Conservation (phyloP, 2,113 vertebrate species). For the Malaclemys terrapin region DNA sequence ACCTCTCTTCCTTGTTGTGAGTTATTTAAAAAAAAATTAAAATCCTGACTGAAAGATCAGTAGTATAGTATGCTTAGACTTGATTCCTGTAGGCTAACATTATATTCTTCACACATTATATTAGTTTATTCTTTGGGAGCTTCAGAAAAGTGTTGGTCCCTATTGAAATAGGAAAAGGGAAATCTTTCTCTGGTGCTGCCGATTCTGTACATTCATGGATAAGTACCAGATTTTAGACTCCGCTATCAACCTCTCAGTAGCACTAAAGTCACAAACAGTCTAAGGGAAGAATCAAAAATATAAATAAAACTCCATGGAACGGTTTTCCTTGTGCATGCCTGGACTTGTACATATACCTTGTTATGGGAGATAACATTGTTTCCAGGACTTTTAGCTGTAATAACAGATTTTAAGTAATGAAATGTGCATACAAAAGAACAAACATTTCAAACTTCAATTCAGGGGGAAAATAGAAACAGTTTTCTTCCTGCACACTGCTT, state of each 20-base stretch:
- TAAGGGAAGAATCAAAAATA: background rate
- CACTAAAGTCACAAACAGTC: background rate
- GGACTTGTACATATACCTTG: background rate
- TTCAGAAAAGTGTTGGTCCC: background rate
- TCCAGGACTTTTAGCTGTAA: slow-evolving; percentile 7
- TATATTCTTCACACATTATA: background rate
- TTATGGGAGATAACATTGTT: background rate
- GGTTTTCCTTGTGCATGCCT: background rate
- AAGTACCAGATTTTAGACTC: background rate
- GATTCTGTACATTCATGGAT: background rate
- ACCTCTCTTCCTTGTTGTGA: background rate
- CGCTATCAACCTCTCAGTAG: background rate
- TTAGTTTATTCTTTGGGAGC: background rate
- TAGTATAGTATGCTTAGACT: background rate
- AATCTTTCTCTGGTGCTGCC: background rate
- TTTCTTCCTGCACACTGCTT: background rate
- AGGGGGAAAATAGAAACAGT: slow-evolving; percentile 1
- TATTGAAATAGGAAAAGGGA: background rate
- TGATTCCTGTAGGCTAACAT: background rate
- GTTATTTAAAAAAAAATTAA: background rate
- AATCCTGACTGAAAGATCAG: background rate
- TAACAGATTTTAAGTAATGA: slow-evolving; percentile 31
- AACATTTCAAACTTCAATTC: background rate
- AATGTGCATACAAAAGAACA: slow-evolving; percentile 15
- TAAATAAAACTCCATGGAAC: background rate